Conservation (phyloP, 1,140 invertebrate genomes). For the Ceratina japonica region DNA sequence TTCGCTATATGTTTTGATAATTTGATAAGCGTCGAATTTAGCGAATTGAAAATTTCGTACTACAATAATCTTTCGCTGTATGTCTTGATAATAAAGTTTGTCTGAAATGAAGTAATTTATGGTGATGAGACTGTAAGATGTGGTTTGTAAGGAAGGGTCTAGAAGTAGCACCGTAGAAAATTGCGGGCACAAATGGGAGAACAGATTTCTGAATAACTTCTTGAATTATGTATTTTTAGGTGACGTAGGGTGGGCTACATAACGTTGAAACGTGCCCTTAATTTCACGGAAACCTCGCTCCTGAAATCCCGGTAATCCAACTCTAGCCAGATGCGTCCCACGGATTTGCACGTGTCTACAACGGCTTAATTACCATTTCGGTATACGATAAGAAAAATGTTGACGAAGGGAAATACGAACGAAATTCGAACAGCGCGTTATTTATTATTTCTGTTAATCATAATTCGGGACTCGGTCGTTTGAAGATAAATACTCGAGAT, state of each 20-base stretch:
- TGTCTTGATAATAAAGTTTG: no score
- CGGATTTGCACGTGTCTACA: neutral
- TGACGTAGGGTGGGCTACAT: neutral
- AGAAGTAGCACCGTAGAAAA: neutral
- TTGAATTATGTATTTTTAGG: constrained; percentile 4
- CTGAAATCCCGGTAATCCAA: constrained; percentile 10
- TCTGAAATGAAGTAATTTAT: no score
- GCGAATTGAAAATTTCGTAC: no score
- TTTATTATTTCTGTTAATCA: neutral
- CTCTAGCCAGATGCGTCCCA: constrained; percentile 13
- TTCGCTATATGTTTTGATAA: no score
- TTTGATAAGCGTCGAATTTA: neutral
- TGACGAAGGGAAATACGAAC: neutral
- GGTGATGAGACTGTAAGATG: no score
- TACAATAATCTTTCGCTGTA: no score
- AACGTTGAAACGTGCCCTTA: neutral
- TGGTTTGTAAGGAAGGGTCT: neutral
- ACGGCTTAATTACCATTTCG: neutral
- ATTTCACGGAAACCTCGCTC: neutral
- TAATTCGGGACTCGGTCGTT: no score
- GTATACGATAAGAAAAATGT: neutral
- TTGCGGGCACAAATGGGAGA: neutral
- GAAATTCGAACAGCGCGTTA: neutral
- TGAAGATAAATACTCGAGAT: no score
- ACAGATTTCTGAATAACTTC: constrained; percentile 7